Evolutionary conservation across 2,888 invertebrate species (phyloP).

Genomic region (Drosophila greeni): DNA sequence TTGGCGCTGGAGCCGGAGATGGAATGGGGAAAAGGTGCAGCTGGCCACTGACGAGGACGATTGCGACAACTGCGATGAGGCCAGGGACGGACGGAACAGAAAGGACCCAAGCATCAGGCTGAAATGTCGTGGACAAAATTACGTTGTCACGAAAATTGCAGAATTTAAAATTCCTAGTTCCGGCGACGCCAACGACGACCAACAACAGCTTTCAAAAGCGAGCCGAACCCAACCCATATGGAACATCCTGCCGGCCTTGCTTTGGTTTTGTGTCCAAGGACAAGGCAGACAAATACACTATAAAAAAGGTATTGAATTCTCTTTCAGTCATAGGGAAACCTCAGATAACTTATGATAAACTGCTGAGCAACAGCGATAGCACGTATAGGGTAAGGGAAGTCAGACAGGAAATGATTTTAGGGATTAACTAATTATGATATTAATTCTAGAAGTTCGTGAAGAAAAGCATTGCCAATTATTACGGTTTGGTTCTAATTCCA

Average conservation of each 20-base stretch:
- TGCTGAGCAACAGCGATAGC: not conserved
- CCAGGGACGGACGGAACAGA: conserved; percentile 21
- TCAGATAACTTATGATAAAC: not conserved
- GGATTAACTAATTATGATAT: not conserved
- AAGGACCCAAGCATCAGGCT: conserved; percentile 65
- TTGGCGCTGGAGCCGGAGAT: not conserved
- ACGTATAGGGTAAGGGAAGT: too few relatives aligned
- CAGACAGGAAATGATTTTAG: not conserved
- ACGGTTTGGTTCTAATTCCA: too few relatives aligned
- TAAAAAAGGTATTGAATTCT: conserved; percentile 32
- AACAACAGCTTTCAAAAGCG: conserved; percentile 37
- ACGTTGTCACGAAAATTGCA: conserved; percentile 77
- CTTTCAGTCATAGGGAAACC: not conserved
- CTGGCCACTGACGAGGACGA: conserved; percentile 53
- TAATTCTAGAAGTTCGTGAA: not conserved
- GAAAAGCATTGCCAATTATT: too few relatives aligned
- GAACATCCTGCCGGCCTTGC: conserved; percentile 47
- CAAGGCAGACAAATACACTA: conserved; percentile 61
- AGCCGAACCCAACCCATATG: conserved; percentile 59
- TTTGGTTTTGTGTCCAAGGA: conserved; percentile 72
- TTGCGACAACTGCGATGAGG: conserved; percentile 35
- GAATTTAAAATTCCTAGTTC: conserved; percentile 76
- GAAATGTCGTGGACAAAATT: conserved; percentile 76
- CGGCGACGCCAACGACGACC: conserved; percentile 49
- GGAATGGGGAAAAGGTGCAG: conserved; percentile 21